These are phyloP conservation scores for Tetranychus truncatus DNA, from an alignment of 2,888 invertebrate species.

Conservation along the genomic window DNA sequence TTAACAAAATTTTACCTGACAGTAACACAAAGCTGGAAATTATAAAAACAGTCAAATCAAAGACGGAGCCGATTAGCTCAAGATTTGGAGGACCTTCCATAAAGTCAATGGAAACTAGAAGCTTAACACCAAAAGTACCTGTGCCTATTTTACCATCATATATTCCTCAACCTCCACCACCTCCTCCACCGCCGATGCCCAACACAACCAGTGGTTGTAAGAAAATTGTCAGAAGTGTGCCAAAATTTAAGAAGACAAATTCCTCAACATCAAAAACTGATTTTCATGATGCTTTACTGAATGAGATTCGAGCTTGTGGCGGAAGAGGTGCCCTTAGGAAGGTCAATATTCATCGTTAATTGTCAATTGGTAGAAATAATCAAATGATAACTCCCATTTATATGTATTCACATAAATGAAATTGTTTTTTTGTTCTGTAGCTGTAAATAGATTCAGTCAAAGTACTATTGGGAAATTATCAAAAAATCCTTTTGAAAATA, in stretches of 20 bases:
- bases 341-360: conserved; percentile 26
- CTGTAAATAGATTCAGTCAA: too few species aligned
- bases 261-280: conserved; percentile 33
- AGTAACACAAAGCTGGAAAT: background rate
- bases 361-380: background rate
- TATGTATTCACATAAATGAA: too few species aligned
- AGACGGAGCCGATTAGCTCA: background rate
- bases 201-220: background rate
- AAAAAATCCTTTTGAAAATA: too few species aligned
- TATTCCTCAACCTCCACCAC: conserved; percentile 5
- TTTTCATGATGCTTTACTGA: conserved; percentile 47
- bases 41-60: background rate
- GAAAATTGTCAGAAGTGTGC: conserved; percentile 7
- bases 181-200: conserved; percentile 14
- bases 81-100: background rate
- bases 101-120: background rate
- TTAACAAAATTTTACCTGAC: background rate
- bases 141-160: background rate
- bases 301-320: conserved; percentile 52
- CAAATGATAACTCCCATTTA: too few species aligned
- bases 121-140: background rate
- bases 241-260: conserved; percentile 11
- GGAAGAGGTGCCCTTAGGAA: conserved; percentile 31
- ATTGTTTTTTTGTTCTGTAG: too few species aligned
- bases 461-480: too few species aligned